Evolutionary conservation across 1,140 invertebrate genomes (phyloP), one percentile per base, ranked within the genome.

Genomic region (Hyphantria cunea): DNA sequence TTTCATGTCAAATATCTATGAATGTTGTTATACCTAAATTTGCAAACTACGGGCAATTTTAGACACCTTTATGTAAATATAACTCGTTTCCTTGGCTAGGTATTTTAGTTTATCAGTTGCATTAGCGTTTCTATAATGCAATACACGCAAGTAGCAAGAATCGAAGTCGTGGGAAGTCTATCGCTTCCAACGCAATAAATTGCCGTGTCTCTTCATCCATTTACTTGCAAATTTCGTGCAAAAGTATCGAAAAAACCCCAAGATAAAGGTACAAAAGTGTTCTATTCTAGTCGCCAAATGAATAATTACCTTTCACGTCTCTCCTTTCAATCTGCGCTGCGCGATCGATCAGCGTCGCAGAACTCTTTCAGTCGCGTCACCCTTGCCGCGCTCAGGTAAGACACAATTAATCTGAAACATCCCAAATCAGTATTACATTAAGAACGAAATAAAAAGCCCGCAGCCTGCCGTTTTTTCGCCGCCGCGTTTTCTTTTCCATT

Each of bases 251-350:
- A 90, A 89, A 86, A 85, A 78, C 71, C 62, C 65, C 80, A 80
- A 88, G 86, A 86, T 90, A 89, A 90, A 88, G 88, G 82, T 84
- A 90, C 86, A 88, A 89, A 89, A 88, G 86, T 90, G 78, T 74
- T 88, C 88, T 89, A 90, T 90, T 90, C 88, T 90, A 89, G 86
- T 90, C 85, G 84, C 78, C 84, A 88, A 84, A 90, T 90, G 88
- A 90, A 90, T 90, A 90, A 90, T 90, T 86, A 86, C 88, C 86
- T 83, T 86, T 88, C 86, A 86, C 82, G 86, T 86, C 74, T 82
- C 82, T 87, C 88, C 85, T 90, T 90, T 89, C 88, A 90, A 90
- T 90, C 85, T 80, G 78, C 80, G 75, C 74, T 67, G 65, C 62
- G 79, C 81, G 76, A 90, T 90, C 86, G 84, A 90, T 90, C 88